Conservation (phyloP, 2,797 vertebrate species). For the Pipistrellus kuhlii region DNA sequence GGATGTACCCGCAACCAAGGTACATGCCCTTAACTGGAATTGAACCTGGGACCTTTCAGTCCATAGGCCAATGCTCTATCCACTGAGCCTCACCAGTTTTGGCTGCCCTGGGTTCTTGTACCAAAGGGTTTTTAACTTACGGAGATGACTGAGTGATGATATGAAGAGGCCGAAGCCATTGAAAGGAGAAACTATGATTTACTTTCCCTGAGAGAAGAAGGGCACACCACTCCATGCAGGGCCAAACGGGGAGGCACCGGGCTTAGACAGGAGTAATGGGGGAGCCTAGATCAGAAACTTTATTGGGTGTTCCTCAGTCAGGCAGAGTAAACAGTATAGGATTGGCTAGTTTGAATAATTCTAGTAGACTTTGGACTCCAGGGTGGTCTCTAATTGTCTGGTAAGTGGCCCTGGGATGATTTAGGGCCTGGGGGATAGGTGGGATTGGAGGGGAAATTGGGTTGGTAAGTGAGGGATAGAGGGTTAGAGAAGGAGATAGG, state of each 20-base stretch:
- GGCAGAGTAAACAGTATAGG: neutral
- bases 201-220: neutral
- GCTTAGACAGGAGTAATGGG: neutral
- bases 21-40: too few species aligned
- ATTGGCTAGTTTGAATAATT: neutral
- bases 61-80: too few species aligned
- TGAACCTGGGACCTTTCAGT: too few species aligned
- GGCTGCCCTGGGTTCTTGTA: neutral
- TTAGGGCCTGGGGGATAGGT: too few species aligned
- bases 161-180: neutral
- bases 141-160: neutral
- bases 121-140: neutral
- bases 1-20: too few species aligned
- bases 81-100: too few species aligned
- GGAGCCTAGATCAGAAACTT: neutral
- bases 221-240: neutral
- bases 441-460: neutral
- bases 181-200: neutral
- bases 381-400: neutral
- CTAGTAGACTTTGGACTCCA: neutral
- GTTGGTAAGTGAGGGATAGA: neutral
- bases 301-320: neutral
- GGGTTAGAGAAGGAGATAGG: neutral
- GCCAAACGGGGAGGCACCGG: neutral
- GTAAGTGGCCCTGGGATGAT: neutral